Base-by-base conservation (phyloP, 1,140 invertebrate genomes). In the Cyclina sinensis region DNA sequence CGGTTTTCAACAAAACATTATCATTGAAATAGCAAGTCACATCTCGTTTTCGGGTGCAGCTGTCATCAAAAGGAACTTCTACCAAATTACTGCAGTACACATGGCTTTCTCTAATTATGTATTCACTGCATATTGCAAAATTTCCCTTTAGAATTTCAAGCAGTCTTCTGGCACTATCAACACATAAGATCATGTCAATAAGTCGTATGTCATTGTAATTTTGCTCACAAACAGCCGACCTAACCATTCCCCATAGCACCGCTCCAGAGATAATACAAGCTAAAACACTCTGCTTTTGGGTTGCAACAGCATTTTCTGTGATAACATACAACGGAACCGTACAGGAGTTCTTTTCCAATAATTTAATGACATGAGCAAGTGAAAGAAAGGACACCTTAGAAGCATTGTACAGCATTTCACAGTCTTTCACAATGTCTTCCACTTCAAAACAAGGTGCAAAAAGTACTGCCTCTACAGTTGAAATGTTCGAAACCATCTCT, bases 221-320 rank as follows among this genome's bases (percentile, higher is more conserved):
- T 2, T 27, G 4, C 39, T 76, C 73, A 9, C 18, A 21, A 4
- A 76, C 24, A 30, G 73, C 79, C 11, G 79, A 81, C 43, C 79
- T 35, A 11, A 43, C 79, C 57, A 81, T 57, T 1, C 79, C 54
- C 79, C 79, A 81, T 39, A 81, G n/a, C 24, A 62, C 79, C 5
- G 79, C 30, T 59, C 79, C 79, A 39, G 14, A n/a, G n/a, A n/a
- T n/a, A n/a, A n/a, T n/a, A n/a, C n/a, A n/a, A n/a, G n/a, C n/a
- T n/a, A n/a, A 37, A 7, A 81, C 30, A 27, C 27, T 62, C 5
- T 7, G 4, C 7, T 21, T 32, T 43, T 43, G 4, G 4, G 5
- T 4, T 14, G 14, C 57, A 18, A 62, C 27, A 7, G 27, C 57
- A 27, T 62, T 62, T 62, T 62, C 57, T 1, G 57, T 62, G 2